Base-by-base conservation (phyloP, 2,113 vertebrate genomes). In the Notechis scutatus region DNA sequence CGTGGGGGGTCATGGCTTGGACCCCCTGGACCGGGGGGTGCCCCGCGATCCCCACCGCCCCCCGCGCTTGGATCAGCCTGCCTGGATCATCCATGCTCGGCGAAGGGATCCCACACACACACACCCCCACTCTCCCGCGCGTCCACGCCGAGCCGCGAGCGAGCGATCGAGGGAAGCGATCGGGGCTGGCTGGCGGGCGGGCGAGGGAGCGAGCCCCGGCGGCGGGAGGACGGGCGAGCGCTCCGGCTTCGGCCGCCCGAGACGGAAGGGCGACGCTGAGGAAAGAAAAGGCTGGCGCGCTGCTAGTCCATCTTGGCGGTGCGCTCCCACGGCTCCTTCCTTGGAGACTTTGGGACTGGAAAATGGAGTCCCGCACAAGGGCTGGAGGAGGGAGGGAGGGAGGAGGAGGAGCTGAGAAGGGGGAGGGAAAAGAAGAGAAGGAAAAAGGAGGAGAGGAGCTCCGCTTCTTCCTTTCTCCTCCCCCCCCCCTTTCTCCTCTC, bases 21-120 rank as follows among this genome's bases (percentile, higher is more conserved):
- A 93, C 92, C 74, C 92, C 92, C 26, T n/a, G 92, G 34, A 93
- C 92, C 6, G 92, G 21, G 92, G 21, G 92, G 55, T 93, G 92
- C 29, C 92, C 92, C 12, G 92, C 5, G 26, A 93, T 74, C 69
- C 92, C 92, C 88, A 90, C 92, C 5, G 88, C 96, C 90, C 96
- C 97, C 26, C 93, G 74, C 23, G 92, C 93, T 61, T 94, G 94
- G 88, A 93, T 88, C 90, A 93, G 94, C 88, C 94, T 96, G 94
- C 97, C 96, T 34, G 95, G 94, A 47, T 97, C 97, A 88, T 95
- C 96, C 94, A 96, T 94, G 91, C 95, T 95, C 91, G 94, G 89
- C 45, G 92, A 95, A 91, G 94, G 87, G 24, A 56, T 59, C 23
- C 86, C 91, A 7, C 47, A 1, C 47, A 47, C 45, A 45, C 45